Evolutionary conservation across 2,797 vertebrate genomes (phyloP).

Genomic region (Phylloscopus collybita): DNA sequence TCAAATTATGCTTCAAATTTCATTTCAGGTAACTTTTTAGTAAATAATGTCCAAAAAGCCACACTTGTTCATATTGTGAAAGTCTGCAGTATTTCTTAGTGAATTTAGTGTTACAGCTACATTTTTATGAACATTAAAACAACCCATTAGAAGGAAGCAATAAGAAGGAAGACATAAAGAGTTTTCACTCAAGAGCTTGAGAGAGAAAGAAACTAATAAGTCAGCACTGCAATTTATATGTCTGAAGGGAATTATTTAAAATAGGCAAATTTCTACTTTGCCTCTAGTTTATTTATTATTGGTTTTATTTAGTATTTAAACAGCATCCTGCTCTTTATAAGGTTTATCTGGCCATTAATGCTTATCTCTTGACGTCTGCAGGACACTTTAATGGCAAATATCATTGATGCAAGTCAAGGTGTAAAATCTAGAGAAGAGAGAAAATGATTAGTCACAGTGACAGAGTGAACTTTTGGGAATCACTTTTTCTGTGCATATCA

Average conservation of each 20-base stretch:
- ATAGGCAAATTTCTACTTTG: slow-evolving; percentile 7
- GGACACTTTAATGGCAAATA: slow-evolving; percentile 77
- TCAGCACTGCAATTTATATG: neutral
- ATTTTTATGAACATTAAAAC: neutral
- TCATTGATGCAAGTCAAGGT: slow-evolving; percentile 78
- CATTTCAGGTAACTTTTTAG: neutral
- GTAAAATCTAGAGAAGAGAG: slow-evolving; percentile 79
- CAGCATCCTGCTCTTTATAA: slow-evolving; percentile 13
- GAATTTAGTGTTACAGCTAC: neutral
- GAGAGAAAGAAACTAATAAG: neutral
- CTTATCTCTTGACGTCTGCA: slow-evolving; percentile 67
- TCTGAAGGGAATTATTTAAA: slow-evolving; percentile 3
- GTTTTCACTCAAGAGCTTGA: neutral
- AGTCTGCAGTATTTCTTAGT: neutral
- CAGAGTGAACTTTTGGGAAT: slow-evolving; percentile 86
- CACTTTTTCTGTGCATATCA: slow-evolving; percentile 89
- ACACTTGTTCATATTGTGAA: neutral
- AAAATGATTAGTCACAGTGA: slow-evolving; percentile 88
- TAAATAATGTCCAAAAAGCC: neutral
- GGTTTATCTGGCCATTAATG: slow-evolving; percentile 38
- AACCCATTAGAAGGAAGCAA: neutral
- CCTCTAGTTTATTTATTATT: slow-evolving; percentile 32
- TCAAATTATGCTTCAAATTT: neutral
- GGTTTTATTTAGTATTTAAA: slow-evolving; percentile 49
- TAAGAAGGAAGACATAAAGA: neutral